Percentiles rank a stretch among this genome's conserved stretches.
Conservation (phyloP, 2,888 invertebrate genomes). For the Frankliniella fusca region DNA sequence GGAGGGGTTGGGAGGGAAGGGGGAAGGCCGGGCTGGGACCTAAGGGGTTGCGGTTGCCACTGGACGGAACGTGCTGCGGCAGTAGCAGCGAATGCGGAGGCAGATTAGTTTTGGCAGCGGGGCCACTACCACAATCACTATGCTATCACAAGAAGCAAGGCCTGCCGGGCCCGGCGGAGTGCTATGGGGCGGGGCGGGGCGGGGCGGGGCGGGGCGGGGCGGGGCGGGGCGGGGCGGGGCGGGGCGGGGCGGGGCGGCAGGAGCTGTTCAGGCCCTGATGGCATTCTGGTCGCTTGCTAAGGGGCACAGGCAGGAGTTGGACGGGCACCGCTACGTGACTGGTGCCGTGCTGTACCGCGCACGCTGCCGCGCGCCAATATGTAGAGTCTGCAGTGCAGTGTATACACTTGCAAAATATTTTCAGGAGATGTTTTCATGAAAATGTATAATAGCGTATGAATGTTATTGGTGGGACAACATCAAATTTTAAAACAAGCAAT, state of each 20-base stretch:
- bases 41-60: conserved; percentile 20
- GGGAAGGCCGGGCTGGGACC: neutral
- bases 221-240: neutral
- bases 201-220: neutral
- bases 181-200: neutral
- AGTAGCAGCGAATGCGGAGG: neutral
- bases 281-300: neutral
- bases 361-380: neutral
- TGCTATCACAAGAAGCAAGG: conserved; percentile 24
- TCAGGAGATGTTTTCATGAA: too few species aligned
- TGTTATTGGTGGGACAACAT: too few species aligned
- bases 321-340: neutral
- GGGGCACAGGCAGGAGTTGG: neutral
- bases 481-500: too few species aligned
- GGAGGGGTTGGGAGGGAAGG: neutral
- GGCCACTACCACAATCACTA: conserved; percentile 24
- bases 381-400: too few species aligned
- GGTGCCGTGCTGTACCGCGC: neutral
- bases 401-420: too few species aligned
- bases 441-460: too few species aligned
- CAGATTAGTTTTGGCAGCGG: conserved; percentile 26
- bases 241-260: neutral
- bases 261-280: neutral
- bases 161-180: neutral
- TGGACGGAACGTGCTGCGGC: conserved; percentile 14